A percentile compares a stretch with the other conserved stretches of the same genome.
Conservation (phyloP, 2,113 vertebrate genomes). For the Amblyopsis rosae region DNA sequence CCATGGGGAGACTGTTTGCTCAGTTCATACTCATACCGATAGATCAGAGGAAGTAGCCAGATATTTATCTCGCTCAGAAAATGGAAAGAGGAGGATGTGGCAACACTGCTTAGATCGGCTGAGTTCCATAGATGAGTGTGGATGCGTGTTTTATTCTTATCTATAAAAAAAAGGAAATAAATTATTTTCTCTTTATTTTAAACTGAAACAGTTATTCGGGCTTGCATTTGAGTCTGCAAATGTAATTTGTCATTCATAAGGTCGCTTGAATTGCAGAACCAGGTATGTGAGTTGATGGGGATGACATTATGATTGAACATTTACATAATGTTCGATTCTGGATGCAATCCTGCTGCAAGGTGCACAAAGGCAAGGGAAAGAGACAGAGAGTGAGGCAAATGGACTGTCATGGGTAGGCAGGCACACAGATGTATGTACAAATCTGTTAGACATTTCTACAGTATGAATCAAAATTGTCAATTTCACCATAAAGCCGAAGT, state of each 20-base stretch:
- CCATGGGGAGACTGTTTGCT: conserved; percentile 25
- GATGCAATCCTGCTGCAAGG: too few relatives aligned
- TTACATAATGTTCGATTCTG: too few relatives aligned
- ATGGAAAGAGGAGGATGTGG: conserved; percentile 1
- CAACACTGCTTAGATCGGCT: conserved; percentile 23
- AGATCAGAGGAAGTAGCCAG: conserved; percentile 25
- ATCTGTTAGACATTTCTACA: too few relatives aligned
- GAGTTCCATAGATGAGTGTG: conserved; percentile 23
- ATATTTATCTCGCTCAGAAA: conserved; percentile 33
- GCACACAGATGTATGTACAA: too few relatives aligned
- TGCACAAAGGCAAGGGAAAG: too few relatives aligned
- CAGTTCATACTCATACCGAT: conserved; percentile 26
- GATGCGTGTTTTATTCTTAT: conserved; percentile 8
- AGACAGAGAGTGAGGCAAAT: too few relatives aligned
- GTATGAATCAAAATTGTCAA: too few relatives aligned
- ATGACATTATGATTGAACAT: too few relatives aligned
- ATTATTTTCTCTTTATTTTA: conserved; percentile 20
- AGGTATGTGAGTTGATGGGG: background rate
- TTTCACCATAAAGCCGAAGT: too few relatives aligned
- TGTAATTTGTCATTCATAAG: conserved; percentile 1
- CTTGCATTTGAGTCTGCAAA: background rate
- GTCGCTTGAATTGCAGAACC: background rate
- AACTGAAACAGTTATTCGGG: conserved; percentile 21
- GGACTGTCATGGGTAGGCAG: too few relatives aligned
- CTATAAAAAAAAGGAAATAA: conserved; percentile 17